phyloP scores from a whole-genome alignment of 1,140 invertebrate species.

The Hestina assimilis region DNA sequence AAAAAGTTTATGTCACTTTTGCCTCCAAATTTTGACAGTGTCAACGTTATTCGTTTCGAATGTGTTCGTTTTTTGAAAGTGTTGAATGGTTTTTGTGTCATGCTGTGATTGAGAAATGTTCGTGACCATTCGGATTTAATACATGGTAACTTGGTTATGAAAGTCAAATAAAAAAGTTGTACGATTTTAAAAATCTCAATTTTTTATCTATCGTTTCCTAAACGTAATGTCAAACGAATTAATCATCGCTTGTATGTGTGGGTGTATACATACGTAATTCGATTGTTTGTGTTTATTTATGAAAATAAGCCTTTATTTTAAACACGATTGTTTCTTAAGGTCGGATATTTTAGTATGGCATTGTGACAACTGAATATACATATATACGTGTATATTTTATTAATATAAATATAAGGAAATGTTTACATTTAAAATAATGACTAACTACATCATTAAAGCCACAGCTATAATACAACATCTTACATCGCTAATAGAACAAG shows the following conservation, averaged over 20 bases:
- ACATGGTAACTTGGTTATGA: no score
- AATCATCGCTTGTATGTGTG: constrained; percentile 21
- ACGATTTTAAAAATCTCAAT: not conserved
- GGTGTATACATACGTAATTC: constrained; percentile 17
- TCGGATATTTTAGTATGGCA: constrained; percentile 23
- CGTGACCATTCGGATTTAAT: no score
- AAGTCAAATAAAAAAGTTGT: not conserved
- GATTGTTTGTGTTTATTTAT: constrained; percentile 24
- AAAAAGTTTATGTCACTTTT: constrained; percentile 41
- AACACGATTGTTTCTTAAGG: constrained; percentile 23
- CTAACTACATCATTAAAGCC: no score
- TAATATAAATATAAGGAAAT: not conserved
- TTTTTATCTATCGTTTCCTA: not conserved
- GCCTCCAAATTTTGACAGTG: constrained; percentile 46
- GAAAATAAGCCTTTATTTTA: constrained; percentile 30
- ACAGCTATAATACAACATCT: no score
- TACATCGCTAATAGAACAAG: no score
- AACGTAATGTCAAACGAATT: constrained; percentile 3
- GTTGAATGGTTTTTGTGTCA: constrained; percentile 33
- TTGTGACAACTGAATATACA: constrained; percentile 18
- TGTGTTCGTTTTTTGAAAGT: constrained; percentile 31
- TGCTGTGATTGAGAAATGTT: constrained; percentile 21
- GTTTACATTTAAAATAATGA: not conserved
- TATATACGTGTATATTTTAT: not conserved
- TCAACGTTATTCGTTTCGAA: constrained; percentile 16